Evolutionary conservation across 92 coral and sea anemone genomes (phyloP).

Genomic region (Porites lobata): DNA sequence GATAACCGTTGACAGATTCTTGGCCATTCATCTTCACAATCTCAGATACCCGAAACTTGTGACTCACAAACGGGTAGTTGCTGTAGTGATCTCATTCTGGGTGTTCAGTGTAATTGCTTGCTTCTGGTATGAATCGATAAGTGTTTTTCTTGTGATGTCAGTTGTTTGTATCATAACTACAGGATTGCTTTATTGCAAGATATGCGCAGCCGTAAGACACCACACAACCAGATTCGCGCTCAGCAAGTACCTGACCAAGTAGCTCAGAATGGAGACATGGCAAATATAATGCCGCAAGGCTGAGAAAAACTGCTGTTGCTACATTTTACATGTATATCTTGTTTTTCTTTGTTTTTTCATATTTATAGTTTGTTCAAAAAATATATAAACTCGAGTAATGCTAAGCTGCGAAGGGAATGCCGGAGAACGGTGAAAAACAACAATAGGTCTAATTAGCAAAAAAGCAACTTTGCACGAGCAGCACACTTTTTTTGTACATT

Average conservation of each 20-base stretch:
- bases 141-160: not conserved
- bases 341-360: not conserved
- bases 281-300: not conserved
- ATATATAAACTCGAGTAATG: too few species aligned
- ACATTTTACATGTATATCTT: not conserved
- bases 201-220: not conserved
- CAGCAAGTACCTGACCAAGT: not conserved
- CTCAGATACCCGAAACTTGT: slow-evolving; percentile 17
- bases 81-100: not conserved
- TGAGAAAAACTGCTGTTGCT: not conserved
- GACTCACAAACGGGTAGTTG: slow-evolving; percentile 10
- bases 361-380: too few species aligned
- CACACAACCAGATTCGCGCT: not conserved
- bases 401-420: too few species aligned
- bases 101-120: not conserved
- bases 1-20: too few species aligned
- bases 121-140: too few species aligned
- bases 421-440: too few species aligned
- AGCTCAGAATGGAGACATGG: not conserved
- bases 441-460: too few species aligned
- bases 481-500: too few species aligned
- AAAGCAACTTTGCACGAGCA: too few species aligned
- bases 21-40: slow-evolving; percentile 8
- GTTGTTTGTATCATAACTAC: not conserved
- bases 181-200: not conserved